Evolutionary conservation across 2,797 vertebrate genomes (phyloP).

Genomic region (Falco biarmicus): DNA sequence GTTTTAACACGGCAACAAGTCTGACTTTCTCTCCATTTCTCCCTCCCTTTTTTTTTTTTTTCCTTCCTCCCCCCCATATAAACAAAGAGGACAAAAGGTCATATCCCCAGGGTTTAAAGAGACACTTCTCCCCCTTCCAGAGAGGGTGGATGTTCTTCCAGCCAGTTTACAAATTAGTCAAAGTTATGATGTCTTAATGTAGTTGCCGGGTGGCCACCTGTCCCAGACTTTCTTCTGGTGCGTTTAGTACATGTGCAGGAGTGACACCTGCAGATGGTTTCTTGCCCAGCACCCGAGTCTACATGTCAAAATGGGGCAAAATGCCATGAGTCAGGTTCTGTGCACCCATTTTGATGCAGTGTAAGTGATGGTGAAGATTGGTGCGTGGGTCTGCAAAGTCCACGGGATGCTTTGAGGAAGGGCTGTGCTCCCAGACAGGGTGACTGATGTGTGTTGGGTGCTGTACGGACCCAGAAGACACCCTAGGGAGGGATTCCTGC

Average conservation of each 20-base stretch:
- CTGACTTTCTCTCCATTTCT: slow-evolving; percentile 55
- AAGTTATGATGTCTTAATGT: slow-evolving; percentile 71
- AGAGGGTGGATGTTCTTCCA: slow-evolving; percentile 49
- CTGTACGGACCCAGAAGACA: neutral
- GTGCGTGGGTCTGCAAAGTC: rapidly evolving
- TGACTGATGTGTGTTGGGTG: rapidly evolving
- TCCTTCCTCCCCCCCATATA: slow-evolving; percentile 30
- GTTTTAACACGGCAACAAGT: slow-evolving; percentile 44
- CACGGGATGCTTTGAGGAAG: rapidly evolving
- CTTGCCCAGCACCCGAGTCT: neutral
- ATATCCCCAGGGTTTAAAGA: slow-evolving; percentile 61
- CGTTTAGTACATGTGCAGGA: neutral
- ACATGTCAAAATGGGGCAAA: rapidly evolving
- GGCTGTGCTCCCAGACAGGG: neutral
- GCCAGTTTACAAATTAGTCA: slow-evolving; percentile 64
- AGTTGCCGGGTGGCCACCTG: slow-evolving; percentile 55
- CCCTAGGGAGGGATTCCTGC: neutral
- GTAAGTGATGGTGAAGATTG: rapidly evolving
- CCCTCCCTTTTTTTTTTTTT: neutral
- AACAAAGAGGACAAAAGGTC: slow-evolving; percentile 72
- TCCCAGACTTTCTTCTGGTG: neutral
- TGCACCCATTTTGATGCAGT: rapidly evolving
- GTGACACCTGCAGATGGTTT: slow-evolving; percentile 60
- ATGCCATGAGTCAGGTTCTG: rapidly evolving
- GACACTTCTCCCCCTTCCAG: slow-evolving; percentile 30